Percentiles rank a stretch among this genome's conserved stretches.
These are phyloP conservation scores for Palythoa heliodiscus DNA, from an alignment of 92 coral and sea anemone species.

Conservation along the genomic window DNA sequence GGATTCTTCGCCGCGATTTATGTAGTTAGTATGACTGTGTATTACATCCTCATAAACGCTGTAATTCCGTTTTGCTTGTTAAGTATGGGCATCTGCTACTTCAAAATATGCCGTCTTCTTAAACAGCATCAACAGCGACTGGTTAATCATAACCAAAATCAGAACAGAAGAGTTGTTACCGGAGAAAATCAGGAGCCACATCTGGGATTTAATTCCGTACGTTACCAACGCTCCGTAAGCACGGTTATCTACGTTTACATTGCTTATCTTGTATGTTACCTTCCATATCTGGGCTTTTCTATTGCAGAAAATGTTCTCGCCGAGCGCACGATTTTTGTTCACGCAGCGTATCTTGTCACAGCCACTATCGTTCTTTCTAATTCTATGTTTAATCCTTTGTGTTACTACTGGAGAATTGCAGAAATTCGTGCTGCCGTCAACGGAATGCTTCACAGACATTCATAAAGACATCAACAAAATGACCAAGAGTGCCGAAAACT, in stretches of 20 bases:
- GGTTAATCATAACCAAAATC: neutral
- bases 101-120: conserved; percentile 14
- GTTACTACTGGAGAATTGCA: conserved; percentile 36
- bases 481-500: too few species aligned
- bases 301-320: neutral
- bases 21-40: neutral
- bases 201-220: neutral
- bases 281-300: conserved; percentile 36
- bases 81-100: conserved; percentile 10
- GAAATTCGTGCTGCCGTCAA: conserved; percentile 35
- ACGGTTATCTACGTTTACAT: conserved; percentile 25
- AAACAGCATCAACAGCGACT: conserved; percentile 2
- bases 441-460: neutral
- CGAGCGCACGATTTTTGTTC: neutral
- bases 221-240: conserved; percentile 4
- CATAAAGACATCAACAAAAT: neutral
- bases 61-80: conserved; percentile 34
- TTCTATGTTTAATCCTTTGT: conserved; percentile 26
- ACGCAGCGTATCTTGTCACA: conserved; percentile 27
- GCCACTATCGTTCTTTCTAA: conserved; percentile 33
- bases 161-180: neutral
- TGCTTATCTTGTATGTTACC: conserved; percentile 21
- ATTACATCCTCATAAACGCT: conserved; percentile 20
- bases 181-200: neutral
- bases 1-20: conserved; percentile 19